phyloP scores from a whole-genome alignment of 2,888 invertebrate genomes.

The Diaprepes abbreviatus region DNA sequence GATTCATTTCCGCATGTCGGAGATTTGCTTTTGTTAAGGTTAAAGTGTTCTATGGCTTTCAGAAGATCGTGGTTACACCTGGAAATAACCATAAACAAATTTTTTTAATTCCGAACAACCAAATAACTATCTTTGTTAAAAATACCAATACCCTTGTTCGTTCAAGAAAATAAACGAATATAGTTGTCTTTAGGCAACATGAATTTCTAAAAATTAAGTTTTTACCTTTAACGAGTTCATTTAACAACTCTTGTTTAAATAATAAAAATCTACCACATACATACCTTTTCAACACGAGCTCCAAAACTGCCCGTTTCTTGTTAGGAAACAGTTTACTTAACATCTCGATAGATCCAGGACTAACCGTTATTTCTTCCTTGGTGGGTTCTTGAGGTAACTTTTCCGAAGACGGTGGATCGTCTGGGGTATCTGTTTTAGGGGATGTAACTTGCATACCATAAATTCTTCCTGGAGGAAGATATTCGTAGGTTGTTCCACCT shows the following conservation, averaged over 20 bases:
- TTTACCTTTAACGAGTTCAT: no score
- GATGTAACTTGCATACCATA: slow-evolving; percentile 90
- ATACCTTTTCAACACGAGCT: slow-evolving; percentile 82
- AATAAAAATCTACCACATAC: no score
- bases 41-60: slow-evolving; percentile 91
- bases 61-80: slow-evolving; percentile 93
- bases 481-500: slow-evolving; percentile 79
- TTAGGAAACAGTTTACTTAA: slow-evolving; percentile 90
- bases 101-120: no score
- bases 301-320: slow-evolving; percentile 88
- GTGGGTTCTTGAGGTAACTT: slow-evolving; percentile 32
- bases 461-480: slow-evolving; percentile 90
- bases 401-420: slow-evolving; percentile 37
- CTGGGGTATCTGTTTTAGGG: slow-evolving; percentile 69
- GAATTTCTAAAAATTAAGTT: no score
- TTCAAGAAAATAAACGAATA: no score
- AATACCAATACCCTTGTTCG: no score
- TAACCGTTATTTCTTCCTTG: slow-evolving; percentile 67
- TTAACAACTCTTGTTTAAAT: no score
- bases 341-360: slow-evolving; percentile 85
- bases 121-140: no score
- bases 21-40: slow-evolving; percentile 58
- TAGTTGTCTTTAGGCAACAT: no score
- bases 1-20: slow-evolving; percentile 36
- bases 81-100: no score